Base-by-base conservation (phyloP, 2,888 invertebrate genomes). In the Aphidius colemani region DNA sequence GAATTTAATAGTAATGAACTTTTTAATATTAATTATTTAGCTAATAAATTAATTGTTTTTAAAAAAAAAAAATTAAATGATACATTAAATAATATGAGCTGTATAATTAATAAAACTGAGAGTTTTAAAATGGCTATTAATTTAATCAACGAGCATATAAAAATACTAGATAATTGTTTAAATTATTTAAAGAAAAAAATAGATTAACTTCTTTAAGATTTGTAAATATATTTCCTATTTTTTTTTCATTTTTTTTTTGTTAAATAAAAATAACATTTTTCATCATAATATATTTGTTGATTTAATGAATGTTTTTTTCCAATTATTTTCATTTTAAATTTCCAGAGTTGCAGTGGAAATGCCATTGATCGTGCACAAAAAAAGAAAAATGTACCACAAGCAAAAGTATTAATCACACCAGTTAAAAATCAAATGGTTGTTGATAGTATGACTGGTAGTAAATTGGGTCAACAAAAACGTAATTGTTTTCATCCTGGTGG, bases 401-500 rank as follows among this genome's bases (percentile, higher is more conserved):
- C 80, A 10, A 78, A 81, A 63, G 64, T 78, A n/a, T 69, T 81
- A 13, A 73, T 81, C 18, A 74, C 76, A 7, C 76, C 79, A 45
- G 64, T 76, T n/a, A 80, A 78, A 69, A 63, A 71, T 55, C 66
- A 56, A 4, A 66, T 74, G 7, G 75, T 74, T 46, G 76, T 81
- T 56, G 74, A 78, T 41, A 76, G 79, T 51, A 71, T 81, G 53
- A 81, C 76, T 43, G 81, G 80, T 7, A 73, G 72, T 46, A 78
- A 80, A 69, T 82, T 83, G 46, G 85, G 82, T 65, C 86, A 85
- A 72, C 85, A 85, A 63, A 85, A 84, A 59, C 81, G 95, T 85
- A 89, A 90, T 85, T 96, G 96, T 87, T 94, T 96, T 87, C 96
- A 96, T 86, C 94, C 95, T 83, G 95, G 95, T 76, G 88, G 89